phyloP scores from a whole-genome alignment of 1,140 invertebrate genomes.

The Cataglyphis hispanica region DNA sequence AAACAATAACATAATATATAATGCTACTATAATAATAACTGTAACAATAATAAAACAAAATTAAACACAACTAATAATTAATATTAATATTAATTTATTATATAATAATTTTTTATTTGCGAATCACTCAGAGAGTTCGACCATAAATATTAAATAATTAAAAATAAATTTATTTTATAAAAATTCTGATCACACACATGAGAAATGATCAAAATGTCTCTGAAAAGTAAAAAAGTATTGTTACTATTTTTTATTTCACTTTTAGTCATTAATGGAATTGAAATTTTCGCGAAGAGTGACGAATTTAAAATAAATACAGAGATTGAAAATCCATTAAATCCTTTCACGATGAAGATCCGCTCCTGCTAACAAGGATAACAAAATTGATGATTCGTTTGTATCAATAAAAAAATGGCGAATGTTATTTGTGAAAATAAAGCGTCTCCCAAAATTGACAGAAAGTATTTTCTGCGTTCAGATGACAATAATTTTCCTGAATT shows the following conservation, averaged over 20 bases:
- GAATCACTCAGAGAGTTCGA: neutral
- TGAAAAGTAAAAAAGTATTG: neutral
- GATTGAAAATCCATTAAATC: neutral
- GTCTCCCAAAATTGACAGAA: neutral
- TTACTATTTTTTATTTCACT: neutral
- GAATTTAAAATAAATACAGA: neutral
- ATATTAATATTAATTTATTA: slow-evolving; percentile 5
- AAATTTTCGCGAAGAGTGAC: neutral
- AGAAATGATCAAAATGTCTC: neutral
- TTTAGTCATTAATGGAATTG: neutral
- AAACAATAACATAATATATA: neutral
- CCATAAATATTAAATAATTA: neutral
- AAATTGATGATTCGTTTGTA: neutral
- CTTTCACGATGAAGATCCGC: neutral
- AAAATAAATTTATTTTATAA: neutral
- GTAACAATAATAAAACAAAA: neutral
- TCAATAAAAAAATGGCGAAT: neutral
- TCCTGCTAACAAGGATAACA: neutral
- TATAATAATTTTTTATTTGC: neutral
- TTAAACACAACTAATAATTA: neutral
- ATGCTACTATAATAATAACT: neutral
- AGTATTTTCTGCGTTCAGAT: neutral
- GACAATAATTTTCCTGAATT: neutral
- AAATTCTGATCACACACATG: neutral
- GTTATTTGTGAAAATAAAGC: neutral